Conservation (phyloP, 2,888 invertebrate genomes). For the Holacanthella duospinosa region DNA sequence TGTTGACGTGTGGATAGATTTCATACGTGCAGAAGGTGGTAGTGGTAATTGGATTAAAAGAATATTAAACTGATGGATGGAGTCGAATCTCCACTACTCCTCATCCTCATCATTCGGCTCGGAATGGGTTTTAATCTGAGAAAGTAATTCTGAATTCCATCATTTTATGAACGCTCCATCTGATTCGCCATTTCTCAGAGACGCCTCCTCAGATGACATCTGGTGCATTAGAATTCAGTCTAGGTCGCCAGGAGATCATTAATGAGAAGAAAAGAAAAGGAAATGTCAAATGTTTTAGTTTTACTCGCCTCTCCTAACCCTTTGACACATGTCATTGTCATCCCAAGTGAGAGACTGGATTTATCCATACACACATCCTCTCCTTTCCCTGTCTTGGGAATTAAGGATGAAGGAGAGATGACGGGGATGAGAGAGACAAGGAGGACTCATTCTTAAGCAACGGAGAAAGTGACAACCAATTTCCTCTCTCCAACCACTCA, state of each 20-base stretch:
- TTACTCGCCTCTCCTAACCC: conserved; percentile 15
- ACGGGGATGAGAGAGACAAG: conserved; percentile 21
- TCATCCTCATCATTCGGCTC: no score
- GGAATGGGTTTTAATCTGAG: no score
- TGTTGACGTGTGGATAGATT: no score
- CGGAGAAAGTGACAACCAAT: conserved; percentile 34
- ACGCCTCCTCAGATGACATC: background rate
- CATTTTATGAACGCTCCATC: background rate
- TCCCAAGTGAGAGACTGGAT: background rate
- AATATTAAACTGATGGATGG: no score
- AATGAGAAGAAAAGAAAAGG: conserved; percentile 4
- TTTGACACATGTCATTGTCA: conserved; percentile 35
- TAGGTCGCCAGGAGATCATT: conserved; percentile 13
- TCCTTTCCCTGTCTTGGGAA: no score
- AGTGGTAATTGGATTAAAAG: no score
- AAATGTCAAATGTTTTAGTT: background rate
- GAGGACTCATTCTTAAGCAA: background rate
- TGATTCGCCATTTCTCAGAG: no score
- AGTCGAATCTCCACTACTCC: no score
- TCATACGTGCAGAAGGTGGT: no score
- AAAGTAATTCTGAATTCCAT: background rate
- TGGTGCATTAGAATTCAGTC: conserved; percentile 7
- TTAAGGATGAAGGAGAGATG: conserved; percentile 15
- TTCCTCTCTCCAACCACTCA: conserved; percentile 34
- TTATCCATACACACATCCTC: background rate